Base-by-base conservation (phyloP, 2,888 invertebrate genomes). In the Vanessa cardui region DNA sequence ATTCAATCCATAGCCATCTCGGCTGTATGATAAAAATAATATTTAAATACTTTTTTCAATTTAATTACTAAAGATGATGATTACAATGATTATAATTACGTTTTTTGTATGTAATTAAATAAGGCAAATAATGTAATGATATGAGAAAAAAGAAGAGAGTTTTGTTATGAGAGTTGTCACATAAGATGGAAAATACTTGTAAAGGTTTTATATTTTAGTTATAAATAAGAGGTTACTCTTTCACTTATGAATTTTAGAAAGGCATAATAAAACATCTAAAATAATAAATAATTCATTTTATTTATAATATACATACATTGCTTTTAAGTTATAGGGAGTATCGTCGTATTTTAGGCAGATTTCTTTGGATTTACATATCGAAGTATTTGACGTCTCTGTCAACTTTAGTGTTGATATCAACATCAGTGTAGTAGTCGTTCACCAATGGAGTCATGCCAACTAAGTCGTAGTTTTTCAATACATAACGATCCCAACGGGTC, bases 401-500 rank as follows among this genome's bases (percentile, higher is more conserved):
- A 9, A 73, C 56, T 65, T 77, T 77, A 18, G 67, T 76, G 70
- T 79, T 74, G 12, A 88, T 71, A 68, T 89, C 87, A 26, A 84
- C 82, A 69, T 88, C 86, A 1, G 83, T 80, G 58, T 80, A 82
- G 77, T 83, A 87, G 8, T 87, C 83, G 18, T 75, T 72, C 8
- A 80, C 78, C 0, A 82, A 75, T 18, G 93, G 90, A 4, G 80
- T 83, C 12, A 68, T 77, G 62, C 83, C 85, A 1, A 80, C 66
- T 76, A 87, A 71, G 68, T 87, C 81, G 77, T 89, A 92, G 77
- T 86, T 80, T 68, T 74, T 88, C 64, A 92, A 75, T 1, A 92
- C 88, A 64, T 75, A 91, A 47, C 82, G 84, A 69, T 89, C 78
- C 88, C 90, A 92, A 54, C 89, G 86, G 21, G 83, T 87, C 78